These are phyloP conservation scores for Melanotaenia nigrans DNA, from an alignment of 2,797 vertebrate species.

Conservation along the genomic window DNA sequence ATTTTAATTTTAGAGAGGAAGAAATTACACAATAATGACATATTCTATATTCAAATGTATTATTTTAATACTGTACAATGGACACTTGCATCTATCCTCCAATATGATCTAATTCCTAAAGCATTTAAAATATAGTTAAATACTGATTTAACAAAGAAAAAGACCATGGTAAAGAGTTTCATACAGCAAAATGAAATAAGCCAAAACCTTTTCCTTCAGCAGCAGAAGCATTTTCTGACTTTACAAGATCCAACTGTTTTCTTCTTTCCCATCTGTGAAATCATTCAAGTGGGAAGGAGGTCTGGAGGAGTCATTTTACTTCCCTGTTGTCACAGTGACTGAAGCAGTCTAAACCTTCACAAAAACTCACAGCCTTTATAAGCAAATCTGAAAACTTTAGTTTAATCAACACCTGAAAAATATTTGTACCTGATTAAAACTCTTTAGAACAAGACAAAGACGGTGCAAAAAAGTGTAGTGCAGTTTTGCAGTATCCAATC, in stretches of 20 bases:
- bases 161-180: background rate
- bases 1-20: background rate
- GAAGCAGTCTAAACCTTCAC: slow-evolving; percentile 37
- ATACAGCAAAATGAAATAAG: background rate
- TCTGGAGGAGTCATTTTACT: slow-evolving; percentile 69
- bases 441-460: background rate
- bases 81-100: no score
- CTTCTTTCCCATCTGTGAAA: slow-evolving; percentile 67
- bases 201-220: slow-evolving; percentile 9
- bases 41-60: background rate
- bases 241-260: slow-evolving; percentile 41
- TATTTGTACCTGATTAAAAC: background rate
- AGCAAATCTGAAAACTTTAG: background rate
- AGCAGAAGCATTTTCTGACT: slow-evolving; percentile 13
- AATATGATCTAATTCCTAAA: no score
- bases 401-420: background rate
- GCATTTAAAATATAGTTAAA: background rate
- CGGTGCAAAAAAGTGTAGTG: background rate
- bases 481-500: background rate
- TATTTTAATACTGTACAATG: background rate
- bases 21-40: background rate
- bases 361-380: slow-evolving; percentile 12
- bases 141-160: background rate
- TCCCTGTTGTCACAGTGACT: slow-evolving; percentile 61
- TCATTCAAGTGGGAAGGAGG: slow-evolving; percentile 63